A percentile compares a stretch with the other conserved stretches of the same genome.
Evolutionary conservation across 2,888 invertebrate species (phyloP).

Genomic region (Drosophila gaucha): DNA sequence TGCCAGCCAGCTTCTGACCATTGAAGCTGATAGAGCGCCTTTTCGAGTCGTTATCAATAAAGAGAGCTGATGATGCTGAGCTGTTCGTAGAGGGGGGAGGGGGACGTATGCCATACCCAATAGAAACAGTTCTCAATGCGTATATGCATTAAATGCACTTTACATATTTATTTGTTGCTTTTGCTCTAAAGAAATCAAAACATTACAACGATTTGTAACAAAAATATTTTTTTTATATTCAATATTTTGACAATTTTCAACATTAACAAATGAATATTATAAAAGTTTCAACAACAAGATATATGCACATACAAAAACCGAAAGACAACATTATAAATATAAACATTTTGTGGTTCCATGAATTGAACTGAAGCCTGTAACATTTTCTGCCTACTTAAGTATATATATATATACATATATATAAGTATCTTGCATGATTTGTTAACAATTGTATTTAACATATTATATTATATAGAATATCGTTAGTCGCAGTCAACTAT

Average conservation of each 20-base stretch:
- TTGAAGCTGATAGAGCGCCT: conserved; percentile 40
- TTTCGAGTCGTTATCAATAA: conserved; percentile 34
- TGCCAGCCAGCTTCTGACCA: conserved; percentile 14
- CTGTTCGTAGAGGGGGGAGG: no score
- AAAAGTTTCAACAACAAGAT: conserved; percentile 46
- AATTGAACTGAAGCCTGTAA: conserved; percentile 57
- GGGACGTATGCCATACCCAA: not conserved
- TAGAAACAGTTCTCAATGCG: conserved; percentile 24
- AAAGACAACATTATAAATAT: conserved; percentile 30
- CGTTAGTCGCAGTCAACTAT: no score
- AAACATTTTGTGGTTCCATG: conserved; percentile 21
- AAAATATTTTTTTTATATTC: conserved; percentile 53
- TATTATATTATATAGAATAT: conserved; percentile 1
- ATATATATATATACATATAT: not conserved
- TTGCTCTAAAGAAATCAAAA: conserved; percentile 54
- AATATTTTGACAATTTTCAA: conserved; percentile 47
- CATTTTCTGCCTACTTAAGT: conserved; percentile 44
- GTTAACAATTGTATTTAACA: conserved; percentile 65
- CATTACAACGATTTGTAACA: conserved; percentile 64
- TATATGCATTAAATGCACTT: conserved; percentile 47
- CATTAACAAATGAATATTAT: conserved; percentile 48
- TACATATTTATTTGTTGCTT: conserved; percentile 48
- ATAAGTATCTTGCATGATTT: conserved; percentile 24
- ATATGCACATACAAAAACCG: conserved; percentile 27
- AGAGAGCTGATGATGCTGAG: conserved; percentile 5